Conservation (phyloP, 2,113 vertebrate genomes). For the Ciconia boyciana region DNA sequence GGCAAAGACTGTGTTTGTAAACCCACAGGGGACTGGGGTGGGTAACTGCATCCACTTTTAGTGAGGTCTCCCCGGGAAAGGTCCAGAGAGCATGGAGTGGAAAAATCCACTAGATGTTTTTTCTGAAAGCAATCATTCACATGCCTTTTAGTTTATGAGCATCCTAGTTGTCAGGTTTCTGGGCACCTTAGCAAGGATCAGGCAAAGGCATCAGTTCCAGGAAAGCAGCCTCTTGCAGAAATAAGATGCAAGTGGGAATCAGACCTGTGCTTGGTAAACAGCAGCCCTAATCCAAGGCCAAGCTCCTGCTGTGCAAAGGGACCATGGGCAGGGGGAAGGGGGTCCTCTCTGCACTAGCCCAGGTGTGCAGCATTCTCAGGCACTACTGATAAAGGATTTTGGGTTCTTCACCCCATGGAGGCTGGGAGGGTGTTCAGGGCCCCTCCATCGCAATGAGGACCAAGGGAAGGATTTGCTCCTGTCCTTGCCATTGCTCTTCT, state of each 20-base stretch:
- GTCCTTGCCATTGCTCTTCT: not conserved
- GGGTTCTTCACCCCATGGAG: not conserved
- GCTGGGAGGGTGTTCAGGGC: not conserved
- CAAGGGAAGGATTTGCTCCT: not conserved
- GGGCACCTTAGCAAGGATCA: not conserved
- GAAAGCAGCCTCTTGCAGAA: not conserved
- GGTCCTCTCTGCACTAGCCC: not conserved
- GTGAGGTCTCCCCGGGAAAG: not conserved
- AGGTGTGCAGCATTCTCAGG: not conserved
- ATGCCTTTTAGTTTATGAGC: conserved; percentile 22
- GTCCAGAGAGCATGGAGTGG: not conserved
- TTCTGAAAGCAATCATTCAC: not conserved
- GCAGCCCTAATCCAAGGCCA: not conserved
- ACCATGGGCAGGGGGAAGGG: fast-evolving
- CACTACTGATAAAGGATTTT: not conserved
- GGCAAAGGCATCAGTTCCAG: not conserved
- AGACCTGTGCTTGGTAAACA: not conserved
- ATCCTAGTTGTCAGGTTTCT: not conserved
- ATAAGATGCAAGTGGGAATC: not conserved
- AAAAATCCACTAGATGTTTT: not conserved
- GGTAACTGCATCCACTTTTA: not conserved
- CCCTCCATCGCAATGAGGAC: fast-evolving
- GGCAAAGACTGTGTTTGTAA: not conserved
- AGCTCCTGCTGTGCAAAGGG: not conserved
- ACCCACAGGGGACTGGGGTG: not conserved